Conservation (phyloP, 1,140 invertebrate genomes). For the Temnothorax curvispinosus region DNA sequence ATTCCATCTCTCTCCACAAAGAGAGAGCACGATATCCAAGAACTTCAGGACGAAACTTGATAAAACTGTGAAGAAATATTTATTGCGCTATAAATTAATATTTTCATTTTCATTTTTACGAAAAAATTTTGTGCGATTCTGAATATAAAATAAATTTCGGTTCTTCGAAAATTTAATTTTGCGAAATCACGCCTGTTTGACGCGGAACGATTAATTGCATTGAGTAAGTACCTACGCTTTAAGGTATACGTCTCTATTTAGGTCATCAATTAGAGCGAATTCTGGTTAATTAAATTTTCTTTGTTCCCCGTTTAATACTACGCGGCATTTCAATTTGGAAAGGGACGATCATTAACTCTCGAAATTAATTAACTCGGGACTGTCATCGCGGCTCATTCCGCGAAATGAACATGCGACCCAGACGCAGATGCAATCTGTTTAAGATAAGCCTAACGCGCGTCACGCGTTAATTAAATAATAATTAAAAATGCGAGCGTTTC, state of each 20-base stretch:
- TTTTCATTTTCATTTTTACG: neutral
- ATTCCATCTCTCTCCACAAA: neutral
- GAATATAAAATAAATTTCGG: neutral
- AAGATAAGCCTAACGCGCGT: too few relatives aligned
- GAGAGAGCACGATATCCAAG: neutral
- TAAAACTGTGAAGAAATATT: neutral
- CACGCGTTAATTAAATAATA: neutral
- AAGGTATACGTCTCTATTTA: conserved; percentile 26
- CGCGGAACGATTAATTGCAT: conserved; percentile 1
- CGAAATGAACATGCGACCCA: too few relatives aligned
- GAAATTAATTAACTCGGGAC: conserved; percentile 40
- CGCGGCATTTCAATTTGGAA: conserved; percentile 37
- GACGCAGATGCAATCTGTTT: neutral
- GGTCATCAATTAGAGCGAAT: conserved; percentile 44
- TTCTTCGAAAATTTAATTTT: neutral
- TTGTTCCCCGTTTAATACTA: conserved; percentile 37
- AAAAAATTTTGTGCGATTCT: neutral
- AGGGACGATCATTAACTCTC: conserved; percentile 30
- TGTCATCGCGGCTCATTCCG: neutral
- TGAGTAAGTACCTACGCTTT: neutral
- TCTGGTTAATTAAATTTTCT: conserved; percentile 56
- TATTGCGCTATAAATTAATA: neutral
- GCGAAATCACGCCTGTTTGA: neutral
- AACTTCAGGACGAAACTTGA: neutral
- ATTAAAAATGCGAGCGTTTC: neutral